These are phyloP conservation scores for Dendroctonus valens DNA, from an alignment of 1,140 invertebrate species.

Conservation along the genomic window DNA sequence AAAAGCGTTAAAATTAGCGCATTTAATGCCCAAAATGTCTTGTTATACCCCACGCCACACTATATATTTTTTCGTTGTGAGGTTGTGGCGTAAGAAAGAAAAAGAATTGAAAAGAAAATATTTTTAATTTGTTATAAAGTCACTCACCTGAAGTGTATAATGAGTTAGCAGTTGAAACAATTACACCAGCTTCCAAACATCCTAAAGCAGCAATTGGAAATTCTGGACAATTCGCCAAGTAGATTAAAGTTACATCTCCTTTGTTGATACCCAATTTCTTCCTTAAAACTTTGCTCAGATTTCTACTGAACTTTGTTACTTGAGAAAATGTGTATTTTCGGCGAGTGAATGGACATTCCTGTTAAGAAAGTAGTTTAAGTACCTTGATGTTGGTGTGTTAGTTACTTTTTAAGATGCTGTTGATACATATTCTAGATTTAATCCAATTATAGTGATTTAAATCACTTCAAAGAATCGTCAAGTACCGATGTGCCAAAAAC, in stretches of 20 bases:
- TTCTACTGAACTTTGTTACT: conserved; percentile 60
- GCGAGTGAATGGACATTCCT: conserved; percentile 71
- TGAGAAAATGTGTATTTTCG: conserved; percentile 69
- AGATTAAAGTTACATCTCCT: conserved; percentile 69
- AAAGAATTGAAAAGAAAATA: neutral
- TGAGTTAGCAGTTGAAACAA: conserved; percentile 77
- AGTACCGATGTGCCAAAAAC: neutral
- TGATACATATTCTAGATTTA: neutral
- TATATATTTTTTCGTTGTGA: neutral
- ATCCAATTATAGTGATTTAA: neutral
- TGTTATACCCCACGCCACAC: no score
- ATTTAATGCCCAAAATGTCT: no score
- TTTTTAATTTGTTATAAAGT: no score
- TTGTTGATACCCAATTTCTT: conserved; percentile 64
- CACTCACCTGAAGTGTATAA: conserved; percentile 67
- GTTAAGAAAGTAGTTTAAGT: neutral
- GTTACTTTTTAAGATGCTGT: neutral
- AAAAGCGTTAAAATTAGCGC: no score
- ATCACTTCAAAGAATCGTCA: neutral
- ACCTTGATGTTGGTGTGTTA: neutral
- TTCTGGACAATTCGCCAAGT: conserved; percentile 78
- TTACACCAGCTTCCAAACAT: conserved; percentile 64
- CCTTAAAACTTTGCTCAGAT: conserved; percentile 66
- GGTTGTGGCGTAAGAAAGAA: neutral
- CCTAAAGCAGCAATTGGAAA: conserved; percentile 67